Evolutionary conservation across 2,888 invertebrate genomes (phyloP), one percentile per base, ranked within the genome.

Genomic region (Eupithecia tripunctaria): DNA sequence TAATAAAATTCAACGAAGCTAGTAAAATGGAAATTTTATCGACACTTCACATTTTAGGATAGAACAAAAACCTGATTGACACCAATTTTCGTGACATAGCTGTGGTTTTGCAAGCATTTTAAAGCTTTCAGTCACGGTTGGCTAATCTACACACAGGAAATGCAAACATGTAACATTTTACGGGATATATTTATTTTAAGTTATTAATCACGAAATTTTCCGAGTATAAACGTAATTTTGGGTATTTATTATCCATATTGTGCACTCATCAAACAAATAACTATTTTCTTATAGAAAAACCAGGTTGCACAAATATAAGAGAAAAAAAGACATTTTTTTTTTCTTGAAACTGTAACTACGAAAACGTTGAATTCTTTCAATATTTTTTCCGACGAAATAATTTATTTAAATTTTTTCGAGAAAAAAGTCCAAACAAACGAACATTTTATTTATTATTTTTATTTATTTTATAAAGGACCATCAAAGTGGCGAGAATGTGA

Each of bases 101-200:
- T 71, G 70, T 74, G 72, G 81, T 81, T 79, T 80, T 72, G 76
- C 77, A 78, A 81, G 81, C 76, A 82, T 84, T 86, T 85, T 80
- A 86, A 83, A 78, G 83, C 82, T 78, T 74, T 67, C 67, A 80
- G 83, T 84, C 84, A 85, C 80, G 79, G 79, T 78, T 60, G 15
- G 15, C 29, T 15, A 59, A 25, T 14, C 15, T 14, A 29, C 59
- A 60, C 27, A 6, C 0, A 60, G 2, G 0, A 15, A 59, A 15
- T 14, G 27, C 7, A 60, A 59, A 29, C 15, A 60, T 60, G 59
- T 7, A 21, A 51, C 12, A 51, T n/a, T 21, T 21, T 51, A 51
- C 18, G 29, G 59, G 18, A 15, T 18, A 29, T 15, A 29, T 12
- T 21, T 21, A 51, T 10, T 36, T 8, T 10, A 36, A 1, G 36